Evolutionary conservation across 2,888 invertebrate species (phyloP), one percentile per base, ranked within the genome.

Genomic region (Noctua janthina): DNA sequence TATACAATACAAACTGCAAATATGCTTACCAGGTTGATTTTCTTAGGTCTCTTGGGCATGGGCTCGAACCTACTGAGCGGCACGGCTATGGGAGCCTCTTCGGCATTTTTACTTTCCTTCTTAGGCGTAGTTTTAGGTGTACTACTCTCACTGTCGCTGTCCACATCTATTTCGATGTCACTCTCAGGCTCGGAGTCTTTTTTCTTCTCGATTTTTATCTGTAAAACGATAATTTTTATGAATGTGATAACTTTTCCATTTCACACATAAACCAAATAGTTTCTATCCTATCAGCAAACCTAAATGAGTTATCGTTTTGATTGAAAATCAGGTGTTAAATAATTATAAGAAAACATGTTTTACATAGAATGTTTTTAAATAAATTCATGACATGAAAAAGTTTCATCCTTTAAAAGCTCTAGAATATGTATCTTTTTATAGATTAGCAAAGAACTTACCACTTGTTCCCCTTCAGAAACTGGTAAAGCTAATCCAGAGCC

Each of bases 161-260:
- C 97, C 86, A 97, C 94, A 82, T 98, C 98, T 84, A 98, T 95
- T 80, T 98, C 98, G 86, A 97, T 95, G 87, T 98, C 98, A 91
- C 97, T 97, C 29, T 97, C 97, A 76, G 95, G 94, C 51, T 97
- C 97, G 0, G 96, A 95, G 70, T 96, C 95, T 85, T 95, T 95
- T 79, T 96, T 96, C 90, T 97, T 97, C 84, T 96, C 96, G 76
- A 97, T 95, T 94, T 97, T 97, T 85, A 97, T 97, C 97, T 97
- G 87, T 15, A 29, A 2, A 54, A 3, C 6, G 49, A 39, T 62
- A 29, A 17, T 15, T 59, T 46, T 49, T 2, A 20, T 78, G 1
- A 15, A 54, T 66, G 2, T 29, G 29, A 54, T 23, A 5, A 6
- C 7, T 15, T 46, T 46, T 46, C n/a, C 2, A 68, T 68, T 67